Base-by-base conservation (phyloP, 2,797 vertebrate genomes). In the Mareca penelope region DNA sequence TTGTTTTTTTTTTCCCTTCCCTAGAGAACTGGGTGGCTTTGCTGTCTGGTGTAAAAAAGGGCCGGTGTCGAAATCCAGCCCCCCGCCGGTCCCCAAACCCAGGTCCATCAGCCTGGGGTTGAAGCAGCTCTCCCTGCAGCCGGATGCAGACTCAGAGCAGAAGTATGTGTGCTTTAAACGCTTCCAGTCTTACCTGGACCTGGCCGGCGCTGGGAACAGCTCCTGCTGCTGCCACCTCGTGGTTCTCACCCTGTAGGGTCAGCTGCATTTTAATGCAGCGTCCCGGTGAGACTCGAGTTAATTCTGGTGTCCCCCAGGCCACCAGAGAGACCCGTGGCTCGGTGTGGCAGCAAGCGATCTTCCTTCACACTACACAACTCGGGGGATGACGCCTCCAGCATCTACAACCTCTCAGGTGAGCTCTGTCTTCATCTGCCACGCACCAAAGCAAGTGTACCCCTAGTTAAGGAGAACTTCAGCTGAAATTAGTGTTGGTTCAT, bases 21-120 rank as follows among this genome's bases (percentile, higher is more conserved):
- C 19, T 96, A 99, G 99, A 92, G 99, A 99, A 85, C 97, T 99
- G 76, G 96, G 98, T 6, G 98, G 98, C 48, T 98, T 98, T 12
- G 98, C 99, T 57, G 55, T 99, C 63, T 99, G 99, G 99, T 99
- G 98, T 97, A 98, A 97, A 94, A 99, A 99, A 83, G 98, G 98
- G 8, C 89, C 95, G 7, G 97, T 98, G 64, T 88, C 94, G 0
- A 85, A 73, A 76, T 96, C 97, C 2, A 64, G 59, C 21, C 39
- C 60, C 9, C 52, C 3, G 8, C 99, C 99, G 8, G 94, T 98
- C 65, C 97, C 98, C n/a, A 98, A 98, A 48, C 98, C 98, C 6
- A 98, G 98, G 46, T 97, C 96, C 1, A 48, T 99, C 87, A 98
- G 96, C 78, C 48, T 98, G 24, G 98, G 98, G 46, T 65, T 99